Evolutionary conservation across 92 coral and sea anemone genomes (phyloP).

Genomic region (Anthopleura xanthogrammica): DNA sequence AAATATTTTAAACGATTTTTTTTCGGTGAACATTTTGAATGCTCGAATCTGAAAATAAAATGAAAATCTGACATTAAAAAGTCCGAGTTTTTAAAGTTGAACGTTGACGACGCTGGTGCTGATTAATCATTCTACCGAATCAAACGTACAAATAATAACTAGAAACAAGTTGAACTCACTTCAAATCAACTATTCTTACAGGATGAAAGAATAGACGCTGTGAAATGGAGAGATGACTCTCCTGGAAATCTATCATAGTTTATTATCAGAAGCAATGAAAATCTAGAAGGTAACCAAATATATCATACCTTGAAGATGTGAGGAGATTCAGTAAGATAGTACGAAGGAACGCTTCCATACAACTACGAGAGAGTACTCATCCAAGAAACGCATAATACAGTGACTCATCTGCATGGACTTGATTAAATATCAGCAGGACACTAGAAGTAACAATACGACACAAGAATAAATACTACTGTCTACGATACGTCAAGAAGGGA

Average conservation of each 20-base stretch:
- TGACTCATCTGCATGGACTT: slow-evolving; percentile 21
- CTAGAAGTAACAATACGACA: slow-evolving; percentile 18
- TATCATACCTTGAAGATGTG: background rate
- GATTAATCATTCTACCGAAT: background rate
- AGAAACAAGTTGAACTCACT: background rate
- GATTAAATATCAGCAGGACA: slow-evolving; percentile 28
- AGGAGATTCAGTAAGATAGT: background rate
- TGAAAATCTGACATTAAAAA: too few species aligned
- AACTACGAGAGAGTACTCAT: slow-evolving; percentile 6
- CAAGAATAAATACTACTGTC: slow-evolving; percentile 21
- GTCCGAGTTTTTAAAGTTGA: background rate
- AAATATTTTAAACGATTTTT: background rate
- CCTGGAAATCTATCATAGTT: background rate
- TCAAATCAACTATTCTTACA: background rate
- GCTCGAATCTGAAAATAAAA: background rate
- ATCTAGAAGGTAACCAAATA: background rate
- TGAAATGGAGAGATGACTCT: background rate
- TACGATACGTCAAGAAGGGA: background rate
- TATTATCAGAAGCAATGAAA: background rate
- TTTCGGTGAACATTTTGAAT: background rate
- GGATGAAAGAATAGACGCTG: background rate
- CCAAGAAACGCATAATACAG: background rate
- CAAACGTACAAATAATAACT: background rate
- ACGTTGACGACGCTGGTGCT: background rate
- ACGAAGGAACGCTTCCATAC: background rate